Evolutionary conservation across 2,888 invertebrate genomes (phyloP).

Genomic region (Erynnis tages): DNA sequence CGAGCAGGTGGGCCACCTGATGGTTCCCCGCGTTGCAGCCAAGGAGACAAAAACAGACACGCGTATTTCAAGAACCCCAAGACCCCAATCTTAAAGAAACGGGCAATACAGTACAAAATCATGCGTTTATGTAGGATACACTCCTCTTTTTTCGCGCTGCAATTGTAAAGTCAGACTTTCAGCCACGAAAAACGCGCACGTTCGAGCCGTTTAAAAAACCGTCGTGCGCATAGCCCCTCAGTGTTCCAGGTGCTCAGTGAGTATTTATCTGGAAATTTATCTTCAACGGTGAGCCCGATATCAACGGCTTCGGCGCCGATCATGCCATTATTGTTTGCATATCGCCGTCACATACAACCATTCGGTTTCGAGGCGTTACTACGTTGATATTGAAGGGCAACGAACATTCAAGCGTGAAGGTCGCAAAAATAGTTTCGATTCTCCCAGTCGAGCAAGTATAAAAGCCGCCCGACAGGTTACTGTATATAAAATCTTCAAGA

Average conservation of each 20-base stretch:
- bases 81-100: too few relatives aligned
- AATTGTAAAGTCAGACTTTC: too few relatives aligned
- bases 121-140: too few relatives aligned
- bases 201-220: too few relatives aligned
- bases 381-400: constrained; percentile 60
- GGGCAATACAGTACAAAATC: too few relatives aligned
- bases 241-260: constrained; percentile 17
- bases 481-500: neutral
- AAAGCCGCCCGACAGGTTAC: constrained; percentile 36
- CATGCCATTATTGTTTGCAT: constrained; percentile 30
- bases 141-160: too few relatives aligned
- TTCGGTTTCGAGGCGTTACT: constrained; percentile 48
- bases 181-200: too few relatives aligned
- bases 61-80: too few relatives aligned
- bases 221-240: too few relatives aligned
- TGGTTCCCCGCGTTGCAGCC: too few relatives aligned
- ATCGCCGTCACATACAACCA: constrained; percentile 26
- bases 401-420: constrained; percentile 59
- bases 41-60: too few relatives aligned
- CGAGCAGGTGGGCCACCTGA: too few relatives aligned
- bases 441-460: constrained; percentile 13
- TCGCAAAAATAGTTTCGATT: constrained; percentile 41
- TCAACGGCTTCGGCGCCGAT: constrained; percentile 30
- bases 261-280: constrained; percentile 28
- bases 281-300: constrained; percentile 30